These are phyloP conservation scores for pig (Sus scrofa) DNA, from an alignment of 2,113 vertebrate species.

Conservation along the genomic window DNA sequence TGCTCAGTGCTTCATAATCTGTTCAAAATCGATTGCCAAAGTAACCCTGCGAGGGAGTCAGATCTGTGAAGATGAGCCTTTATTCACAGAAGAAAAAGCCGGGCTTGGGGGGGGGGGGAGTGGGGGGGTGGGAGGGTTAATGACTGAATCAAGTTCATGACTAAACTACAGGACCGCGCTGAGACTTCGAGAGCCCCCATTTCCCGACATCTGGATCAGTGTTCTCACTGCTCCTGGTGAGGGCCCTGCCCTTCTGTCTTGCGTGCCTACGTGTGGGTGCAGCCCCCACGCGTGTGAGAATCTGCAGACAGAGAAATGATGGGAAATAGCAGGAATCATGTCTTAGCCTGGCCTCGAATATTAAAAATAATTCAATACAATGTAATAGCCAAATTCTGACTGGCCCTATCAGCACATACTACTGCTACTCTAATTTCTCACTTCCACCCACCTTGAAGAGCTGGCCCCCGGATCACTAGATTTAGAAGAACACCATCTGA, in stretches of 20 bases:
- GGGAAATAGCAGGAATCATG: neutral
- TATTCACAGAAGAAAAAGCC: neutral
- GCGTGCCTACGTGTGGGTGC: no score
- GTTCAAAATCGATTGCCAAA: neutral
- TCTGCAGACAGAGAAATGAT: neutral
- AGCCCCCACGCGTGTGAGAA: neutral
- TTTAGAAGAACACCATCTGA: constrained; percentile 45
- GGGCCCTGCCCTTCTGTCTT: neutral
- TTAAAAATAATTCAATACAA: constrained; percentile 40
- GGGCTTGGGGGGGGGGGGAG: neutral
- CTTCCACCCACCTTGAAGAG: neutral
- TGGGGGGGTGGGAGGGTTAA: neutral
- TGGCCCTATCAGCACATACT: neutral
- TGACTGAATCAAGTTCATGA: neutral
- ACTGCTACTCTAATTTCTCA: constrained; percentile 1
- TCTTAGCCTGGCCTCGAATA: constrained; percentile 2
- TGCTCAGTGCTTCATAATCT: neutral
- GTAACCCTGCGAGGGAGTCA: neutral
- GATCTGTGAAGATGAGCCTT: neutral
- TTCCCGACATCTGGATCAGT: neutral
- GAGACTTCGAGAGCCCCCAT: neutral
- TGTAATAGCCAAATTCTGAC: neutral
- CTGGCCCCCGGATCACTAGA: neutral
- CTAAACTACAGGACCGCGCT: neutral
- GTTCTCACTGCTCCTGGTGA: neutral